Conservation (phyloP, 2,113 vertebrate species). For the Urocolius indicus region DNA sequence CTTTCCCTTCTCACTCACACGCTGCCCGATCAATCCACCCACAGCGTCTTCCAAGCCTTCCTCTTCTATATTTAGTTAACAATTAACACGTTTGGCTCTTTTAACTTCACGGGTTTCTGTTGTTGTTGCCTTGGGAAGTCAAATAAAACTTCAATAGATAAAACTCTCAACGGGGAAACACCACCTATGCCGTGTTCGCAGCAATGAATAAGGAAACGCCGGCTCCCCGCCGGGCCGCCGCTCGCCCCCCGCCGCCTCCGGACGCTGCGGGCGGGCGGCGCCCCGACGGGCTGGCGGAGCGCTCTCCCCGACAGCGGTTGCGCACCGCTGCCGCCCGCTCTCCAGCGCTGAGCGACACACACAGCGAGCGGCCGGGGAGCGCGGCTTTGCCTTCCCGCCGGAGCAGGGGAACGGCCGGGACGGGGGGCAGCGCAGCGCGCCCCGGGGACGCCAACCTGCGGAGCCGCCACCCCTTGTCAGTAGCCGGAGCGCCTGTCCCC, state of each 20-base stretch:
- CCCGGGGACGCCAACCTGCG: not conserved
- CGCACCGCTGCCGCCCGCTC: not conserved
- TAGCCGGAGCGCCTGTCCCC: not conserved
- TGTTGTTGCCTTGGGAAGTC: not conserved
- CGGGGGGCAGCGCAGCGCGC: not conserved
- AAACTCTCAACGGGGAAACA: constrained; percentile 28
- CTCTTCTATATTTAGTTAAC: constrained; percentile 36
- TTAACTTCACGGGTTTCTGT: not conserved
- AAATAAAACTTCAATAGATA: constrained; percentile 26
- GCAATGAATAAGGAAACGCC: not conserved
- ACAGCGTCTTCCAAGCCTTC: not conserved
- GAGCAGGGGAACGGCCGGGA: not conserved
- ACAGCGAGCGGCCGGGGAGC: not conserved
- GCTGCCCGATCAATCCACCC: constrained; percentile 18
- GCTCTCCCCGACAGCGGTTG: not conserved
- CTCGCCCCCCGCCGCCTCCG: not conserved
- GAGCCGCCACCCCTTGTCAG: not conserved
- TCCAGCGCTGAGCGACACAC: not conserved
- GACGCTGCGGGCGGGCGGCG: not conserved
- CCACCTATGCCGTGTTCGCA: not conserved
- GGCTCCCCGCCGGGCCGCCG: not conserved
- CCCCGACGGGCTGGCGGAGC: not conserved
- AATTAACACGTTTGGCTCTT: constrained; percentile 40
- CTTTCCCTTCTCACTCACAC: not conserved
- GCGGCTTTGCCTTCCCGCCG: not conserved